Evolutionary conservation across 2,113 vertebrate genomes (phyloP), one percentile per base, ranked within the genome.

Genomic region (Vimba vimba): DNA sequence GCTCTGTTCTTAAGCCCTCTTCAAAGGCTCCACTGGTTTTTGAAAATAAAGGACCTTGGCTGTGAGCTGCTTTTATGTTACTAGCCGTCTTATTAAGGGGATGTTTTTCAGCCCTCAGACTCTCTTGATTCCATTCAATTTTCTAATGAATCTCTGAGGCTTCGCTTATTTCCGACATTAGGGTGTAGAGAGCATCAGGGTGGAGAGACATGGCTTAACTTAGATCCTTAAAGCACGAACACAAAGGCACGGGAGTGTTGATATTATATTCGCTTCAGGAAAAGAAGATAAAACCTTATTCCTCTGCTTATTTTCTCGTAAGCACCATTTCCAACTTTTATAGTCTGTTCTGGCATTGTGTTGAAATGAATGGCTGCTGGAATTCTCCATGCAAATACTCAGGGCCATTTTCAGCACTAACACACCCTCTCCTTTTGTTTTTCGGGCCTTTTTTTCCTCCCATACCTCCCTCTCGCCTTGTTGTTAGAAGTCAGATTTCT

Each of bases 91-190:
- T 85, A 88, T 91, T 91, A 90, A 78, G 52, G 77, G 45, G 47
- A 84, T 85, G 83, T 86, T 88, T 88, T 84, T 76, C 86, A 86
- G 83, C 50, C 81, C 83, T 86, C 57, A 59, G 76, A 84, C 85
- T 83, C 84, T 78, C 88, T 88, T 90, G 82, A 91, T 90, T 90
- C 79, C 84, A 89, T 89, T 82, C 83, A 85, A 89, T 89, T 79
- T 89, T 60, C 86, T 89, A 89, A 87, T 89, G 88, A 89, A 85
- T 85, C 78, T 89, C 69, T 55, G 66, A 87, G 86, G 78, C 79
- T 85, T 50, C 23, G 13, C 88, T 89, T 79, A 85, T 87, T 85
- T 76, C 82, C 50, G 60, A 89, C 88, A 77, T 85, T 89, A 85
- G 84, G 85, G 78, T 82, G 73, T 59, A 55, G 66, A 76, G 87